Percentiles rank a stretch among this genome's conserved stretches.
Evolutionary conservation across 2,797 vertebrate genomes (phyloP).

Genomic region (Bradypodion pumilum): DNA sequence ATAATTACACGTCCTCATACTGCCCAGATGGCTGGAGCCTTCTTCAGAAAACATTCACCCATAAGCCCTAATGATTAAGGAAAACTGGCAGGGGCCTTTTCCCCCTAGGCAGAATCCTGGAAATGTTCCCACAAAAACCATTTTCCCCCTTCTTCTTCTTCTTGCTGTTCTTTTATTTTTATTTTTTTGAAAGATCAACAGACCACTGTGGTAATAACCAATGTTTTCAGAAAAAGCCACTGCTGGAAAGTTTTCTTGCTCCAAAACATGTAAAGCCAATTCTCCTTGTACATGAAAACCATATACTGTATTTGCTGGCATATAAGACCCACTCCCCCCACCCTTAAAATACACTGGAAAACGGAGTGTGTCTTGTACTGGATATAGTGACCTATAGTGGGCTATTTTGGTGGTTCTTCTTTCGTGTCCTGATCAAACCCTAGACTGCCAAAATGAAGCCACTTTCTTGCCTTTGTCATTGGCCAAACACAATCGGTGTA

Average conservation of each 20-base stretch:
- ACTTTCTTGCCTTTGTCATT: too few relatives aligned
- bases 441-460: too few relatives aligned
- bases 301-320: too few relatives aligned
- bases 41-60: slow-evolving; percentile 63
- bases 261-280: slow-evolving; percentile 19
- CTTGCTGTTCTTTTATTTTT: neutral
- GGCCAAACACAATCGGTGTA: too few relatives aligned
- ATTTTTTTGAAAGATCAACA: slow-evolving; percentile 57
- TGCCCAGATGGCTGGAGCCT: slow-evolving; percentile 68
- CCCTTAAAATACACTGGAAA: too few relatives aligned
- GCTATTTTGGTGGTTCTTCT: too few relatives aligned
- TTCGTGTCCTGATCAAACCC: too few relatives aligned
- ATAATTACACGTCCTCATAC: slow-evolving; percentile 59
- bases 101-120: slow-evolving; percentile 63
- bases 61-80: slow-evolving; percentile 68
- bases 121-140: slow-evolving; percentile 70
- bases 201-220: slow-evolving; percentile 62
- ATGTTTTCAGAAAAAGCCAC: slow-evolving; percentile 35
- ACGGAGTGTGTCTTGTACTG: too few relatives aligned
- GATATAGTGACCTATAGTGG: too few relatives aligned
- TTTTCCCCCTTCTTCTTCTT: slow-evolving; percentile 35
- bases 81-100: slow-evolving; percentile 66
- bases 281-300: neutral
- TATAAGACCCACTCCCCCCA: too few relatives aligned
- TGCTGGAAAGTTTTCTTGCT: slow-evolving; percentile 48